Evolutionary conservation across 2,888 invertebrate genomes (phyloP), one percentile per base, ranked within the genome.

Genomic region (Trachelus tabidus): DNA sequence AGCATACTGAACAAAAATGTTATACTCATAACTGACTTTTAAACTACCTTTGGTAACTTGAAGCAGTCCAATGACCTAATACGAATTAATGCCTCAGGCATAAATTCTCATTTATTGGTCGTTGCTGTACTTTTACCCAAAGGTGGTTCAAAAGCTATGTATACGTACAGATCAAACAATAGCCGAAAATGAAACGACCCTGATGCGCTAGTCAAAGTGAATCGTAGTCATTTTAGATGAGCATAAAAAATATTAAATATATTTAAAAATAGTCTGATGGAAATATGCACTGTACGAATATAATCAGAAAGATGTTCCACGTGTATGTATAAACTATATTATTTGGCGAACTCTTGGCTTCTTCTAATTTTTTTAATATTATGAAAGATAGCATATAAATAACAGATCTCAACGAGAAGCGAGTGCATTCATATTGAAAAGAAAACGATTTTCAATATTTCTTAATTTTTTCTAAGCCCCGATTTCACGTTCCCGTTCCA

Each of bases 401-500:
- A 23, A 56, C 23, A 56, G 71, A 71, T 71, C 31, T 31, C 15
- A 31, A 71, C 56, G 23, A 23, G 23, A 56, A 56, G 23, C 56
- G 23, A 23, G 56, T 56, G 23, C 23, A 15, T 12, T 34, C 31
- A 1, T 31, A 71, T 31, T 71, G 71, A 31, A 15, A 31, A 71
- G 12, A 71, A 56, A 9, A 15, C 12, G 31, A 31, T 23, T 71
- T 31, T 71, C 31, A 23, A 56, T 23, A 23, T 56, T 56, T 56
- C 9, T 9, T 23, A 6, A 23, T 56, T 56, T 56, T 56, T 6
- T 1, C 23, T 83, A 87, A 75, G 87, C 84, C 75, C 80, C 81
- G 74, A 78, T 82, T 37, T 90, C 90, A 69, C 87, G 89, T 33
- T 92, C 93, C 23, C 90, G 84, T 77, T 92, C 93, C 88, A 92